Conservation (phyloP, 2,888 invertebrate species). For the Tetramorium bicarinatum region DNA sequence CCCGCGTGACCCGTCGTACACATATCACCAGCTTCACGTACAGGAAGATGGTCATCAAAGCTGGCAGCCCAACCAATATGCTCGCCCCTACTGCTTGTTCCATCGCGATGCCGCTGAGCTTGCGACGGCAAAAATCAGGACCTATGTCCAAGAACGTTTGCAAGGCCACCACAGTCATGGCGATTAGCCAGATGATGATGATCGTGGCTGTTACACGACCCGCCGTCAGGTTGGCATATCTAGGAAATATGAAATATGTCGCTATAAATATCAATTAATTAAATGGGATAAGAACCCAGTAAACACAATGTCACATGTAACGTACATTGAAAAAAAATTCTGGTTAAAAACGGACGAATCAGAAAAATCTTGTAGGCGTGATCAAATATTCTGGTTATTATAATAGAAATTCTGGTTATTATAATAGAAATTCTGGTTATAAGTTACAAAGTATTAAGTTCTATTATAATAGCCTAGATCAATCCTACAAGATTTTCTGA, state of each 20-base stretch:
- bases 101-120: slow-evolving; percentile 87
- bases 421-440: too few relatives aligned
- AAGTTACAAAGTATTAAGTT: too few relatives aligned
- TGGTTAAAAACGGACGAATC: too few relatives aligned
- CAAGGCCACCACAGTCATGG: slow-evolving; percentile 88
- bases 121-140: slow-evolving; percentile 90
- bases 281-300: background rate
- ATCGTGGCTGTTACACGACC: slow-evolving; percentile 87
- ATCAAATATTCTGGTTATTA: too few relatives aligned
- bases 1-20: slow-evolving; percentile 87
- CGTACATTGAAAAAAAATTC: too few relatives aligned
- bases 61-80: slow-evolving; percentile 89
- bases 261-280: background rate
- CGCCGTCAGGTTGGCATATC: slow-evolving; percentile 87
- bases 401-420: too few relatives aligned
- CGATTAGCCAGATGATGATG: slow-evolving; percentile 88
- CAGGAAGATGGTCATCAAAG: slow-evolving; percentile 87
- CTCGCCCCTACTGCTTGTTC: slow-evolving; percentile 88
- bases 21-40: slow-evolving; percentile 87
- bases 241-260: slow-evolving; percentile 59
- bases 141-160: slow-evolving; percentile 89
- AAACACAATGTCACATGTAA: too few relatives aligned
- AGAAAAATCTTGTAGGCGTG: too few relatives aligned
- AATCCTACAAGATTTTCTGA: too few relatives aligned
- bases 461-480: too few relatives aligned